These are phyloP conservation scores for Lateolabrax maculatus DNA, from an alignment of 2,797 vertebrate species.

Conservation along the genomic window DNA sequence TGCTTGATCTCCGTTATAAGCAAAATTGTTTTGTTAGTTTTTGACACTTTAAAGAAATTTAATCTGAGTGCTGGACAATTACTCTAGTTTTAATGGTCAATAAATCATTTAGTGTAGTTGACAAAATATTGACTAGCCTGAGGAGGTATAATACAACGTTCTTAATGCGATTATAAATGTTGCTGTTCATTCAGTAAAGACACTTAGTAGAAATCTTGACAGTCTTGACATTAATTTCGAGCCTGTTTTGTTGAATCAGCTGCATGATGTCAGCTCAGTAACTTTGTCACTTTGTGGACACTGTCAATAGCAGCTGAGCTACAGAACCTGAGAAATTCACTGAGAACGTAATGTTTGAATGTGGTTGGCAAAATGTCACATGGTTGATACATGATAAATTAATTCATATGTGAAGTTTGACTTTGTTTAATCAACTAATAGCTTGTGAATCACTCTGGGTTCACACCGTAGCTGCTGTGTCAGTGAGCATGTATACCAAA, in stretches of 20 bases:
- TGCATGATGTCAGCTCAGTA: constrained; percentile 3
- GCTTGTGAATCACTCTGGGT: neutral
- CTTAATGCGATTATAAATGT: constrained; percentile 26
- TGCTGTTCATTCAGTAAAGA: constrained; percentile 31
- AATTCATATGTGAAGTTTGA: neutral
- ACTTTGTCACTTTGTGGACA: constrained; percentile 3
- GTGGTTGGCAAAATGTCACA: neutral
- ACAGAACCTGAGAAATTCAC: neutral
- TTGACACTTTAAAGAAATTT: constrained; percentile 6
- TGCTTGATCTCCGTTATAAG: constrained; percentile 13
- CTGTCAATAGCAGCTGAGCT: constrained; percentile 4
- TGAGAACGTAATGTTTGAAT: neutral
- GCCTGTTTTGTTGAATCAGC: constrained; percentile 30
- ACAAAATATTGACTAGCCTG: constrained; percentile 35
- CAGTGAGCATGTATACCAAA: neutral
- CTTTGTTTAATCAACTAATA: neutral
- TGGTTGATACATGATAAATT: neutral
- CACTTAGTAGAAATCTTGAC: constrained; percentile 13
- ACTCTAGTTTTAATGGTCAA: constrained; percentile 20
- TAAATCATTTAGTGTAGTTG: constrained; percentile 8
- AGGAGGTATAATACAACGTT: neutral
- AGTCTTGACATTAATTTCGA: constrained; percentile 14
- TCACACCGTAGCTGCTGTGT: neutral
- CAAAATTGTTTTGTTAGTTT: neutral
- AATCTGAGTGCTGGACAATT: constrained; percentile 14